Percentiles rank a stretch among this genome's conserved stretches.
Conservation (phyloP, 2,888 invertebrate genomes). For the Pristionchus maxplancki region DNA sequence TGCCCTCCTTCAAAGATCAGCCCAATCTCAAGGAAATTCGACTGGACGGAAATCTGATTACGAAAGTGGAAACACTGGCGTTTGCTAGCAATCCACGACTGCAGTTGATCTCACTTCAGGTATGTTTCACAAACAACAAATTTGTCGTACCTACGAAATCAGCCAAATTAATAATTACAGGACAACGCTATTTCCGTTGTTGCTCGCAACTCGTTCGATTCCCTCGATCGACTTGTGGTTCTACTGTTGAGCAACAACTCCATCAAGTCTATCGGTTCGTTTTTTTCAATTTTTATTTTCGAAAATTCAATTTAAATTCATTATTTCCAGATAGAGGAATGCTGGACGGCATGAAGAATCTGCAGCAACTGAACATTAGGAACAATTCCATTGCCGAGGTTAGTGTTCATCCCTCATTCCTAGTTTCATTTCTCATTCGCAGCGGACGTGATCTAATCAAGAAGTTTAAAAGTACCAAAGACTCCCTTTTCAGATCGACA, state of each 20-base stretch:
- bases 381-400: constrained; percentile 68
- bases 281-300: background rate
- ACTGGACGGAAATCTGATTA: constrained; percentile 82
- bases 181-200: constrained; percentile 73
- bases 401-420: no score
- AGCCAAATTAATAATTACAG: constrained; percentile 44
- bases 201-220: constrained; percentile 76
- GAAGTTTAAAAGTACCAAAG: no score
- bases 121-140: constrained; percentile 21
- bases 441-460: no score
- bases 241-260: constrained; percentile 88
- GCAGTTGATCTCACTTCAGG: constrained; percentile 84
- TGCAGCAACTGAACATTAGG: constrained; percentile 79
- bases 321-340: constrained; percentile 72
- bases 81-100: constrained; percentile 87
- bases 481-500: constrained; percentile 37
- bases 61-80: constrained; percentile 86
- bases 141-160: background rate
- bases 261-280: constrained; percentile 83
- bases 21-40: constrained; percentile 84
- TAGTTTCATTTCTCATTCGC: no score
- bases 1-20: constrained; percentile 86
- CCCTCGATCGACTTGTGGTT: constrained; percentile 83
- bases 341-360: constrained; percentile 83
- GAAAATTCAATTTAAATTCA: background rate